Conservation (phyloP, 1,140 invertebrate species). For the Oreohelix idahoensis region DNA sequence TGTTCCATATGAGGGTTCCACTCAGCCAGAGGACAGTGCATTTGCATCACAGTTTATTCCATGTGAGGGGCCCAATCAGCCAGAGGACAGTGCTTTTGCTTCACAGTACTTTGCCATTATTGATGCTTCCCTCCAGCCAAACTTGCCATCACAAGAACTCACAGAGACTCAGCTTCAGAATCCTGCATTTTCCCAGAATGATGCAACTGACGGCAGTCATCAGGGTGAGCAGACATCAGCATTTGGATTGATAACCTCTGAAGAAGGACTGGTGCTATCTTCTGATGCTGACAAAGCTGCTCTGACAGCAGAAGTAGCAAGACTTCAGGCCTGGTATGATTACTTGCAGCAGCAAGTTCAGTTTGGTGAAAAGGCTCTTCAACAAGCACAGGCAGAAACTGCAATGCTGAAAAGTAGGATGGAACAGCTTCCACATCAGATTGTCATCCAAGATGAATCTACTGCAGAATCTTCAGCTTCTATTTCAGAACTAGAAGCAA, state of each 20-base stretch:
- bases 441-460: slow-evolving; percentile 18
- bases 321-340: slow-evolving; percentile 38
- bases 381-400: slow-evolving; percentile 6
- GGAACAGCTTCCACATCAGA: slow-evolving; percentile 14
- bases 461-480: neutral
- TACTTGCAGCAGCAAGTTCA: slow-evolving; percentile 32
- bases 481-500: slow-evolving; percentile 3
- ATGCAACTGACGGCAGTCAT: neutral
- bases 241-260: neutral
- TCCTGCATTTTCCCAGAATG: neutral
- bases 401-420: slow-evolving; percentile 8
- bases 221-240: neutral
- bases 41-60: neutral
- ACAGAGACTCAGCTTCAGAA: neutral
- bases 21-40: neutral
- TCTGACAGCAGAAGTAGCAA: neutral
- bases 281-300: neutral
- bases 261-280: neutral
- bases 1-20: neutral
- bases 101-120: neutral
- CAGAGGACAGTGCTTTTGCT: no score
- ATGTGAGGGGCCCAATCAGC: no score
- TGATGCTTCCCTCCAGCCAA: neutral
- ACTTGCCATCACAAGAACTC: neutral
- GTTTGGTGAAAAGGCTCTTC: slow-evolving; percentile 2